Base-by-base conservation (phyloP, 2,797 vertebrate genomes). In the Bovichtus variegatus region DNA sequence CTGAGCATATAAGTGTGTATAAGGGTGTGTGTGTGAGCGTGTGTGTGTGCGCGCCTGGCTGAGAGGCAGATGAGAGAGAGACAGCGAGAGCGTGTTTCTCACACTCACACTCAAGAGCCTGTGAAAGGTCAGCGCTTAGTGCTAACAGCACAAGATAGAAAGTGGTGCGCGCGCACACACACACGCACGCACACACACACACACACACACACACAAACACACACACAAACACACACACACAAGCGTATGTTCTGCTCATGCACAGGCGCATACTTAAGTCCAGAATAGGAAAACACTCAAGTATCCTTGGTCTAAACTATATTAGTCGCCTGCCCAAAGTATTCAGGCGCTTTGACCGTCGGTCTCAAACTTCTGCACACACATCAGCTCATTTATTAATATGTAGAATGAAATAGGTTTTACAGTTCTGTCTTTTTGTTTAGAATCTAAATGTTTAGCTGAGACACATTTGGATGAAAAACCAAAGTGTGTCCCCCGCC, bases 81-180 rank as follows among this genome's bases (percentile, higher is more conserved):
- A 95, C 95, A 89, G 94, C 93, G 86, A 95, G 95, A 96, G 96
- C 93, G 94, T 95, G 96, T 97, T 97, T 97, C 96, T 96, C 95
- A 96, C 95, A 94, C 95, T 95, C 92, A 95, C 95, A 94, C 95
- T 96, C 95, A 95, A 96, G 96, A 96, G 95, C 95, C 94, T 95
- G 95, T 93, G 95, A 97, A 95, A 96, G 96, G 94, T 96, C 96
- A 96, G 76, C 63, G 83, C 87, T 92, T 91, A 92, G 89, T 82
- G 95, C 94, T 96, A 93, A 89, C 89, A 92, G 90, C 80, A 82
- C 83, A 86, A 91, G 91, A 93, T 89, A 90, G 82, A 89, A 87
- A 86, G 84, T 74, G 67, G 58, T 58, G 50, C 12, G 13, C 70
- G 25, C 53, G 41, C 62, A 50, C 49, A 59, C 62, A 64, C 58